A percentile compares a stretch with the other conserved stretches of the same genome.
Evolutionary conservation across 2,888 invertebrate species (phyloP).

Genomic region (Bellardia bayeri): DNA sequence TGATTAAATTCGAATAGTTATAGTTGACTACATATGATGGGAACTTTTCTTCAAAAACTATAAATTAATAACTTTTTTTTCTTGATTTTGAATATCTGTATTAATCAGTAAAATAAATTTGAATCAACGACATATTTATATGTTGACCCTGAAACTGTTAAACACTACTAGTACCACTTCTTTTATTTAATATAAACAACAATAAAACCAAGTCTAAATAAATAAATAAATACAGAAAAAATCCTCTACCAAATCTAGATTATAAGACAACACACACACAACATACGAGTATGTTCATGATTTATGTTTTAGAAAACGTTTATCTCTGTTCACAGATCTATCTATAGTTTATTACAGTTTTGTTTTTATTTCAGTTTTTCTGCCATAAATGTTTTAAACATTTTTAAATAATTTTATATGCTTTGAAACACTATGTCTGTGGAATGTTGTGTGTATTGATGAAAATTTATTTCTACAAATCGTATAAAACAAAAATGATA

Average conservation of each 20-base stretch:
- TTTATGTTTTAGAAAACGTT: slow-evolving; percentile 57
- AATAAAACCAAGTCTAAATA: slow-evolving; percentile 32
- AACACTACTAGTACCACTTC: not conserved
- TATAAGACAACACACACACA: slow-evolving; percentile 38
- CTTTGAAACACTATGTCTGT: not conserved
- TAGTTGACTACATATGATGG: not conserved
- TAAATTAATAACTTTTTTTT: slow-evolving; percentile 26
- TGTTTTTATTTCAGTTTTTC: slow-evolving; percentile 42
- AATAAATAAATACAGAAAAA: not conserved
- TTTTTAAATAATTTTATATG: slow-evolving; percentile 72
- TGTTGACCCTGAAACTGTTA: slow-evolving; percentile 64
- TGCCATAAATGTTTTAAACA: slow-evolving; percentile 75
- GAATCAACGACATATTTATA: slow-evolving; percentile 40
- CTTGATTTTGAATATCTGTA: not conserved
- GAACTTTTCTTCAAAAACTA: slow-evolving; percentile 25
- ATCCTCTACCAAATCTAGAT: slow-evolving; percentile 54
- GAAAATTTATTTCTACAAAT: slow-evolving; percentile 46
- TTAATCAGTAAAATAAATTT: slow-evolving; percentile 38
- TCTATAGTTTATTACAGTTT: slow-evolving; percentile 28
- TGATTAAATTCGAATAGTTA: no score
- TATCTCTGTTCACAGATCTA: slow-evolving; percentile 55
- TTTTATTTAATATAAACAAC: not conserved
- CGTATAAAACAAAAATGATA: not conserved
- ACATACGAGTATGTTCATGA: slow-evolving; percentile 4
- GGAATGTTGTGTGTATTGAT: not conserved